phyloP scores from a whole-genome alignment of 1,140 invertebrate species.

The Oryzaephilus surinamensis region DNA sequence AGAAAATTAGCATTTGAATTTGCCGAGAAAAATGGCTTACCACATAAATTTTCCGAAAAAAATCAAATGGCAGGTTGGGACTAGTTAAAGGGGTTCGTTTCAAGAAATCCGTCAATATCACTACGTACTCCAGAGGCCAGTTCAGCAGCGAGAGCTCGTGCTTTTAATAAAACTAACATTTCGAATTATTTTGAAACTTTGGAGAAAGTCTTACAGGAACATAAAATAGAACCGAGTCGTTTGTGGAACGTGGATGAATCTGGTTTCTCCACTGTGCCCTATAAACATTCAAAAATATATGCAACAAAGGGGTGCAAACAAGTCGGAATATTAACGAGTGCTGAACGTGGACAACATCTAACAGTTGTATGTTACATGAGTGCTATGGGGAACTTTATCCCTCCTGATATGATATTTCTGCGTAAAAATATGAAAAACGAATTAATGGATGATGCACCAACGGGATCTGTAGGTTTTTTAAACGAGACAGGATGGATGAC shows the following conservation, averaged over 20 bases:
- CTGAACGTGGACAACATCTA: conserved; percentile 33
- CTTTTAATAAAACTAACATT: too few species aligned
- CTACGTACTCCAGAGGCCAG: too few species aligned
- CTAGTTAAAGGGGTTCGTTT: too few species aligned
- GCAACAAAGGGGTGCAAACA: conserved; percentile 31
- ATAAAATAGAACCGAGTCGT: conserved; percentile 1
- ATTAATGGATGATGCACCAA: conserved; percentile 30
- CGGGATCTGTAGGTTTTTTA: conserved; percentile 33
- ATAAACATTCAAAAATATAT: conserved; percentile 33
- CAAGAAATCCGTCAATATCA: too few species aligned
- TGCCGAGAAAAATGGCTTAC: too few species aligned
- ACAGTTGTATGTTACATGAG: conserved; percentile 33
- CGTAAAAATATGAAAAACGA: conserved; percentile 27
- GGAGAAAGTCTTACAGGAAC: too few species aligned
- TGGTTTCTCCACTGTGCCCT: conserved; percentile 38
- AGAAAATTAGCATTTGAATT: too few species aligned
- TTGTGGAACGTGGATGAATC: conserved; percentile 39
- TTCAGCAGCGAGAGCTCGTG: too few species aligned
- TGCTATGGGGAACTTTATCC: conserved; percentile 23
- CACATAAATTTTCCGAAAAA: too few species aligned
- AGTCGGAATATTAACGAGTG: conserved; percentile 31
- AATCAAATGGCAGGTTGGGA: too few species aligned
- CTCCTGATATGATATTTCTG: conserved; percentile 27
- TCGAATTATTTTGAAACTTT: too few species aligned
- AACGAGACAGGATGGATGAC: conserved; percentile 32